A percentile compares a stretch with the other conserved stretches of the same genome.
Conservation (phyloP, 2,888 invertebrate genomes). For the Nezara viridula region DNA sequence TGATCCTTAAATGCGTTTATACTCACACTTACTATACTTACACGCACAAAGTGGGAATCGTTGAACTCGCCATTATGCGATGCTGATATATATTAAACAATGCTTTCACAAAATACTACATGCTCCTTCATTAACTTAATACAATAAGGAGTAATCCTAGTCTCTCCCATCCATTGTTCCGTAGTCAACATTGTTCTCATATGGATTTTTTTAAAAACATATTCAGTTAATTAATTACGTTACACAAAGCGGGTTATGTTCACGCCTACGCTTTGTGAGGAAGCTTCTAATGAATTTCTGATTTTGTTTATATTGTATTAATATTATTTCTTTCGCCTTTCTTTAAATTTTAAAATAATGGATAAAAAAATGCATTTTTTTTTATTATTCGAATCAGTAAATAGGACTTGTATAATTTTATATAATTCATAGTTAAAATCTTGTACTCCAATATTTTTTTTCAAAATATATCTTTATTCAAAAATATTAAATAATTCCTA, state of each 20-base stretch:
- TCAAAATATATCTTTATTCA: too few species aligned
- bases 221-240: slow-evolving; percentile 24
- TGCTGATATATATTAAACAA: not conserved
- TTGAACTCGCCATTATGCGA: not conserved
- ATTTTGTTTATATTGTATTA: not conserved
- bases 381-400: too few species aligned
- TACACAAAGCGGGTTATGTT: not conserved
- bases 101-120: slow-evolving; percentile 45
- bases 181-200: not conserved
- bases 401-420: too few species aligned
- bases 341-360: not conserved
- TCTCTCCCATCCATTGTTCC: not conserved
- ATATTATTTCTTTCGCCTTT: not conserved
- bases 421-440: too few species aligned
- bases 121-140: slow-evolving; percentile 21
- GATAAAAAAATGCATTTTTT: too few species aligned
- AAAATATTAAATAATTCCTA: too few species aligned
- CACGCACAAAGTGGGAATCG: not conserved
- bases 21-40: not conserved
- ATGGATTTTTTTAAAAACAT: slow-evolving; percentile 1
- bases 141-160: slow-evolving; percentile 22
- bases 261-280: not conserved
- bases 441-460: too few species aligned
- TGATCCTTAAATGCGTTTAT: not conserved
- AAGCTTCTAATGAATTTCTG: not conserved